These are phyloP conservation scores for Dicycla oo DNA, from an alignment of 2,888 invertebrate genomes.

Conservation along the genomic window DNA sequence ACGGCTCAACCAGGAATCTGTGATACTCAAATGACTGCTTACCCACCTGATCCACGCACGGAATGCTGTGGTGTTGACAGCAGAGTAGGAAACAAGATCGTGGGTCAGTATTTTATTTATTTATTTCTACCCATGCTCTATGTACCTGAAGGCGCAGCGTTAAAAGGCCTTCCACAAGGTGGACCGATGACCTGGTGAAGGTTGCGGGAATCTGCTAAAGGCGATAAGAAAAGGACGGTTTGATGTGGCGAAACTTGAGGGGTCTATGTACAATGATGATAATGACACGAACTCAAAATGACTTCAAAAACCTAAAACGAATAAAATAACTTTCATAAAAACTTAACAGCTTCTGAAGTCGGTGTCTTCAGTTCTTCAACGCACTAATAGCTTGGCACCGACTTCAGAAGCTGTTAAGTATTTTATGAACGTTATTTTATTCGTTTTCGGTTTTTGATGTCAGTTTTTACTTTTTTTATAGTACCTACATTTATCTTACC, in stretches of 20 bases:
- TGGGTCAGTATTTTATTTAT: constrained; percentile 68
- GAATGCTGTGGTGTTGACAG: constrained; percentile 80
- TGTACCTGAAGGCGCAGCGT: not conserved
- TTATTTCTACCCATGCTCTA: not conserved
- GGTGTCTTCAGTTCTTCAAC: no score
- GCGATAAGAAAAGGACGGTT: not conserved
- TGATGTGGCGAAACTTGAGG: not conserved
- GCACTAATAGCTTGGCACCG: no score
- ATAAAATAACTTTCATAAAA: no score
- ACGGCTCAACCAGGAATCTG: constrained; percentile 47
- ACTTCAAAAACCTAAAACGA: no score
- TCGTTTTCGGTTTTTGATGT: no score
- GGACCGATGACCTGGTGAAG: no score
- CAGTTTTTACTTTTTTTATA: no score
- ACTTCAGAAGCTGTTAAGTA: no score
- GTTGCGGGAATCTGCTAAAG: not conserved
- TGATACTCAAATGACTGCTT: constrained; percentile 58
- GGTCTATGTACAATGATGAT: not conserved
- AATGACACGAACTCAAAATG: not conserved
- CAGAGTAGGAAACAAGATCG: constrained; percentile 72
- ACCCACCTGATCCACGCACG: constrained; percentile 72
- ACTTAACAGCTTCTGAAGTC: no score
- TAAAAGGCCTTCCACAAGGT: not conserved
- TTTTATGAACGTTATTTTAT: no score
- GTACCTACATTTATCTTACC: no score